Evolutionary conservation across 2,888 invertebrate species (phyloP).

Genomic region (Rutpela maculata): DNA sequence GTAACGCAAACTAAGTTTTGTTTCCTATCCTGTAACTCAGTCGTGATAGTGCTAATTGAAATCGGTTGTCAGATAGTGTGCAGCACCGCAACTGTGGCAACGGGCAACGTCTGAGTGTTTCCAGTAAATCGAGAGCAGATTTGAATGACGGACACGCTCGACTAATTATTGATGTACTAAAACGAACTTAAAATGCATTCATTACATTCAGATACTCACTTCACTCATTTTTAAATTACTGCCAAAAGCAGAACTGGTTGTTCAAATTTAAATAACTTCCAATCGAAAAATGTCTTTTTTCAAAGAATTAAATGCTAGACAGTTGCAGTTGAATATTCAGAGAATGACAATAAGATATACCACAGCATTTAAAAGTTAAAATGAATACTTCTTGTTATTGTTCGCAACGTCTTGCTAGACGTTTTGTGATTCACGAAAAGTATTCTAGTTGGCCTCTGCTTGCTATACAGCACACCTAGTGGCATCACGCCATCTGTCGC

Average conservation of each 20-base stretch:
- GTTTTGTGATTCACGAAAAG: no score
- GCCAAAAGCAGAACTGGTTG: constrained; percentile 4
- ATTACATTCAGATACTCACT: background rate
- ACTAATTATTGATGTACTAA: constrained; percentile 14
- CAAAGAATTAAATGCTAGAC: background rate
- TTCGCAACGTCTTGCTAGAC: no score
- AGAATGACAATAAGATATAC: no score
- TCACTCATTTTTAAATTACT: background rate
- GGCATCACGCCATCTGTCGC: no score
- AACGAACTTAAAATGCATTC: constrained; percentile 23
- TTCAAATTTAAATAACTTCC: constrained; percentile 18
- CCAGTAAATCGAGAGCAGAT: background rate
- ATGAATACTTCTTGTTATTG: no score
- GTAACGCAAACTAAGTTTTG: background rate
- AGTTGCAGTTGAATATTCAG: background rate
- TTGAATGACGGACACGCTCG: constrained; percentile 15
- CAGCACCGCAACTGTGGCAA: constrained; percentile 9
- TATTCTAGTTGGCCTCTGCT: no score
- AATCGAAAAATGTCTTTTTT: background rate
- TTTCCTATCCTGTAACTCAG: background rate
- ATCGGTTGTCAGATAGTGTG: constrained; percentile 10
- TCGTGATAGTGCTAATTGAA: constrained; percentile 1
- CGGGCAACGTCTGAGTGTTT: constrained; percentile 5
- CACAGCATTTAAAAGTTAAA: no score
- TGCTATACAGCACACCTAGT: no score